A percentile compares a stretch with the other conserved stretches of the same genome.
phyloP scores from a whole-genome alignment of 2,113 vertebrate genomes.

The Phoxinus phoxinus region DNA sequence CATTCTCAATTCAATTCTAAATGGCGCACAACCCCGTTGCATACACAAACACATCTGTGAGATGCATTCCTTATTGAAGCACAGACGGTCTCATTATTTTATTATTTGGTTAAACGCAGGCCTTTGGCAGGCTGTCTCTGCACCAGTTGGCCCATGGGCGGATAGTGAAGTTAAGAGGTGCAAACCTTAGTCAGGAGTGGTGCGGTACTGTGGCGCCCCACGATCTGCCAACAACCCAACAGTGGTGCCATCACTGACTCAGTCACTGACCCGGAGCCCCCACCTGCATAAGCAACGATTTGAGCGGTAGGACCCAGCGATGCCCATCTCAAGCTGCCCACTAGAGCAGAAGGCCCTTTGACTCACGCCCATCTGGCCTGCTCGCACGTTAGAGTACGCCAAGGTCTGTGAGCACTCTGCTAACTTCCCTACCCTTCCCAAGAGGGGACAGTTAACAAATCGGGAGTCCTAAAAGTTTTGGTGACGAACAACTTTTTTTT shows the following conservation, averaged over 20 bases:
- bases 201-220: slow-evolving; percentile 68
- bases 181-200: slow-evolving; percentile 78
- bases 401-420: slow-evolving; percentile 66
- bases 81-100: slow-evolving; percentile 19
- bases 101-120: slow-evolving; percentile 69
- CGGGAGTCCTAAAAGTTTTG: slow-evolving; percentile 54
- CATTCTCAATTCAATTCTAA: slow-evolving; percentile 3
- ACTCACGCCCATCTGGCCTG: slow-evolving; percentile 81
- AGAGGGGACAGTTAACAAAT: slow-evolving; percentile 58
- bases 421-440: slow-evolving; percentile 62
- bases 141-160: slow-evolving; percentile 82
- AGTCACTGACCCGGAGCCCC: slow-evolving; percentile 76
- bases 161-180: slow-evolving; percentile 79
- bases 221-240: slow-evolving; percentile 75
- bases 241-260: slow-evolving; percentile 75
- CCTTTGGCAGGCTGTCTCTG: slow-evolving; percentile 76
- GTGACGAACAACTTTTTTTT: slow-evolving; percentile 44
- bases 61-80: slow-evolving; percentile 10
- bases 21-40: neutral
- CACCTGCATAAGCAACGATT: slow-evolving; percentile 74
- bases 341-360: slow-evolving; percentile 79
- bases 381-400: slow-evolving; percentile 73
- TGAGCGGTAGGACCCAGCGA: slow-evolving; percentile 62
- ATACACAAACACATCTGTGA: slow-evolving; percentile 41
- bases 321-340: slow-evolving; percentile 64